These are phyloP conservation scores for Pedicia rivosa DNA, from an alignment of 2,888 invertebrate species.

Conservation along the genomic window DNA sequence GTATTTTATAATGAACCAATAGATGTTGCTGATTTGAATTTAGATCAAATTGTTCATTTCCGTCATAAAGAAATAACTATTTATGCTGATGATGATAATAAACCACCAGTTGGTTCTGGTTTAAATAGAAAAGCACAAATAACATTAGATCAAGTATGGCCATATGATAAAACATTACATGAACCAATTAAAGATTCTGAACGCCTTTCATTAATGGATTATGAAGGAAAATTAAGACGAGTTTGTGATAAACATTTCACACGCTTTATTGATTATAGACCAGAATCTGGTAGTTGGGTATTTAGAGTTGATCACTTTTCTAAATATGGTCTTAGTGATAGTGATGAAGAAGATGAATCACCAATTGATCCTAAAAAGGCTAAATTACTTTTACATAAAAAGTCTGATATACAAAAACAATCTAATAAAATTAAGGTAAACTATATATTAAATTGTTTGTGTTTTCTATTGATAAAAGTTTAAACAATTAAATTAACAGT, in stretches of 20 bases:
- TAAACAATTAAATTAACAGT: no score
- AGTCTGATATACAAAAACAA: no score
- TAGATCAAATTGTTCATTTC: conserved; percentile 83
- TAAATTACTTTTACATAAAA: no score
- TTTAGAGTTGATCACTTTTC: conserved; percentile 91
- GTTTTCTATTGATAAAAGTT: no score
- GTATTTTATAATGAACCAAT: conserved; percentile 72
- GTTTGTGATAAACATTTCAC: conserved; percentile 78
- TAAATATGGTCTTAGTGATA: conserved; percentile 79
- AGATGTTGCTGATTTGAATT: conserved; percentile 68
- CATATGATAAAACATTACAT: conserved; percentile 67
- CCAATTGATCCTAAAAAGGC: conserved; percentile 28
- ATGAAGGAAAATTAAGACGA: conserved; percentile 66
- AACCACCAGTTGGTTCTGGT: conserved; percentile 75
- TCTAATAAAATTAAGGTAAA: no score
- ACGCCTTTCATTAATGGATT: conserved; percentile 64
- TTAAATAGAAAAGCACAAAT: conserved; percentile 83
- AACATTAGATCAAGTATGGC: conserved; percentile 90
- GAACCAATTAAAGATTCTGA: conserved; percentile 65
- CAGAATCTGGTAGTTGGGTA: conserved; percentile 95
- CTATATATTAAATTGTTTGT: no score
- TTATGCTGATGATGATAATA: conserved; percentile 79
- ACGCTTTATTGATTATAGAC: conserved; percentile 84
- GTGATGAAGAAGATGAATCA: conserved; percentile 74
- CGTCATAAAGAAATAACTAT: conserved; percentile 88